Evolutionary conservation across 1,140 invertebrate genomes (phyloP).

Genomic region (Oppia nitens): DNA sequence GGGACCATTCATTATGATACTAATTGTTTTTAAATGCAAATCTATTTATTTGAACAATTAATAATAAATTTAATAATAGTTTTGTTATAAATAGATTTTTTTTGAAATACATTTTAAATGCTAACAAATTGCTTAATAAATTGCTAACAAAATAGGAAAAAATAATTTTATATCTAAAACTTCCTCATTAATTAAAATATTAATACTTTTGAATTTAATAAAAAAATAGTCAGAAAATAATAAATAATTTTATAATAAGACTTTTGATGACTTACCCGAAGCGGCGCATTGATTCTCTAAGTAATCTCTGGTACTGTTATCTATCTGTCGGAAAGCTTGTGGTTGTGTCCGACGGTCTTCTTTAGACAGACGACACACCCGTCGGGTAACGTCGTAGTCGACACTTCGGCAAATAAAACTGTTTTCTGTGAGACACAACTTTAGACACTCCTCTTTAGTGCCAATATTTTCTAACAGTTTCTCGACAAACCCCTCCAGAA

Average conservation of each 20-base stretch:
- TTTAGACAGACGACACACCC: constrained; percentile 32
- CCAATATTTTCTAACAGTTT: constrained; percentile 30
- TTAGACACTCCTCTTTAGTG: constrained; percentile 32
- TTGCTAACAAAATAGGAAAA: no score
- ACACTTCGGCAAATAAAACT: constrained; percentile 34
- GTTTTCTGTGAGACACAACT: constrained; percentile 32
- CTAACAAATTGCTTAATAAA: no score
- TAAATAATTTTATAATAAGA: neutral
- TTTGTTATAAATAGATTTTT: no score
- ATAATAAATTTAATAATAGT: no score
- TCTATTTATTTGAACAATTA: no score
- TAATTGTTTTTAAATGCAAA: no score
- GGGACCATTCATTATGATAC: no score
- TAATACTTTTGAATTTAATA: no score
- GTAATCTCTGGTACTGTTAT: constrained; percentile 32
- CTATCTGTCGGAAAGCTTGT: constrained; percentile 30
- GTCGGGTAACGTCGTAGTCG: constrained; percentile 29
- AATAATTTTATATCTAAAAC: neutral
- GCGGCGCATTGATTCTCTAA: constrained; percentile 37
- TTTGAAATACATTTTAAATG: no score
- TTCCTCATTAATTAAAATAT: no score
- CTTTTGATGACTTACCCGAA: constrained; percentile 20
- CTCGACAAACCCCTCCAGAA: constrained; percentile 33
- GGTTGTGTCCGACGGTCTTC: constrained; percentile 35
- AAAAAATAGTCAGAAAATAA: neutral